Evolutionary conservation across 2,888 invertebrate genomes (phyloP).

Genomic region (Lepeophtheirus nordmannii): DNA sequence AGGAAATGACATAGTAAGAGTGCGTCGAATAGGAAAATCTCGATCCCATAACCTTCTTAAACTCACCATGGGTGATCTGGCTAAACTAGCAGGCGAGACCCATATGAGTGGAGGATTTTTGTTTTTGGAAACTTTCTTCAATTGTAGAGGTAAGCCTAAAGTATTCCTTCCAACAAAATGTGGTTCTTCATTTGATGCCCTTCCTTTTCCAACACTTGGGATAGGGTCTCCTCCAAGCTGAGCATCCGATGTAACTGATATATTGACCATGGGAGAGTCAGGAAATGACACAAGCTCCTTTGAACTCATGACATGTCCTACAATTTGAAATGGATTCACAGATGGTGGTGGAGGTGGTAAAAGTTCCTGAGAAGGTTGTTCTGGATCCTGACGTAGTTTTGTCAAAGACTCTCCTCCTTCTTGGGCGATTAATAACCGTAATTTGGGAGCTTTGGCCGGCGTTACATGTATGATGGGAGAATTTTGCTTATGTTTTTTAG

Average conservation of each 20-base stretch:
- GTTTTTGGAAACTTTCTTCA: background rate
- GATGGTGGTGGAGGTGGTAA: constrained; percentile 1
- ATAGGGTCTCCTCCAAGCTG: background rate
- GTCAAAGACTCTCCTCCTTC: background rate
- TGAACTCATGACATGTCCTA: constrained; percentile 15
- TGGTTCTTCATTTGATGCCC: background rate
- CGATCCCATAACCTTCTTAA: background rate
- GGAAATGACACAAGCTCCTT: constrained; percentile 15
- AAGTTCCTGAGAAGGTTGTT: background rate
- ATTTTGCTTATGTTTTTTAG: background rate
- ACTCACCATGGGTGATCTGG: constrained; percentile 19
- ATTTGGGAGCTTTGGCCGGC: background rate
- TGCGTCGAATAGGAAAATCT: background rate
- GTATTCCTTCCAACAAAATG: background rate
- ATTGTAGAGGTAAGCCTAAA: constrained; percentile 12
- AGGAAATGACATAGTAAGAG: constrained; percentile 19
- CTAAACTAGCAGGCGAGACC: constrained; percentile 10
- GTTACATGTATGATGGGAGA: constrained; percentile 5
- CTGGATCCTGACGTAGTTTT: constrained; percentile 11
- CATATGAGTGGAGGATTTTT: constrained; percentile 3
- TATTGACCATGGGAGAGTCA: constrained; percentile 20
- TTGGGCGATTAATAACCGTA: constrained; percentile 4
- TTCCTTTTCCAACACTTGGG: background rate
- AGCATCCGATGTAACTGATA: background rate
- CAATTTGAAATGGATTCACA: constrained; percentile 14